Evolutionary conservation across 2,888 invertebrate genomes (phyloP).

Genomic region (Liodrosophila aerea): DNA sequence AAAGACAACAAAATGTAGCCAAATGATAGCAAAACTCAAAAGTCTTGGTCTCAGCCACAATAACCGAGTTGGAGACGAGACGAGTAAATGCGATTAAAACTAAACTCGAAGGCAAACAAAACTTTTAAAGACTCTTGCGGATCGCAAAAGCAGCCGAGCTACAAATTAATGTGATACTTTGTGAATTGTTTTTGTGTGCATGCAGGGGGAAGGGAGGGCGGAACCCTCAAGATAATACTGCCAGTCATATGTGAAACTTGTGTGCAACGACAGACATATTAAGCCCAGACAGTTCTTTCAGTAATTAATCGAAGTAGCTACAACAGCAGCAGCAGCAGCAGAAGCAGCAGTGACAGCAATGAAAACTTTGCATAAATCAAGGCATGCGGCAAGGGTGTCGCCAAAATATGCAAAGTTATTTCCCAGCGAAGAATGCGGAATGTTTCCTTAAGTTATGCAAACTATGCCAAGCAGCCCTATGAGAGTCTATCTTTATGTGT

Average conservation of each 20-base stretch:
- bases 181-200: neutral
- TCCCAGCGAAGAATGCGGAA: conserved; percentile 65
- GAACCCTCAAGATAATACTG: conserved; percentile 6
- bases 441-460: conserved; percentile 64
- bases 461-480: conserved; percentile 46
- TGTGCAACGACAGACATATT: conserved; percentile 37
- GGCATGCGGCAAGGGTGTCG: conserved; percentile 58
- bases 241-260: conserved; percentile 19
- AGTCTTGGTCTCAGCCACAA: neutral
- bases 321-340: conserved; percentile 1
- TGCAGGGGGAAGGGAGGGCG: neutral
- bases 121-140: conserved; percentile 45
- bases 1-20: conserved; percentile 2
- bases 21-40: conserved; percentile 13
- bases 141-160: conserved; percentile 30
- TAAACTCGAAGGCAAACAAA: conserved; percentile 53
- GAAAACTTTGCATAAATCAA: conserved; percentile 67
- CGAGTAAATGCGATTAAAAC: conserved; percentile 65
- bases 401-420: conserved; percentile 70
- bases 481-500: neutral
- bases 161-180: conserved; percentile 60
- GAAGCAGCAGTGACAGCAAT: conserved; percentile 22
- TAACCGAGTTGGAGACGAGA: conserved; percentile 13
- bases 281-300: conserved; percentile 29
- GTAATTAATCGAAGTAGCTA: conserved; percentile 69